Evolutionary conservation across 2,888 invertebrate genomes (phyloP).

Genomic region (Cryptocephalus moraei): DNA sequence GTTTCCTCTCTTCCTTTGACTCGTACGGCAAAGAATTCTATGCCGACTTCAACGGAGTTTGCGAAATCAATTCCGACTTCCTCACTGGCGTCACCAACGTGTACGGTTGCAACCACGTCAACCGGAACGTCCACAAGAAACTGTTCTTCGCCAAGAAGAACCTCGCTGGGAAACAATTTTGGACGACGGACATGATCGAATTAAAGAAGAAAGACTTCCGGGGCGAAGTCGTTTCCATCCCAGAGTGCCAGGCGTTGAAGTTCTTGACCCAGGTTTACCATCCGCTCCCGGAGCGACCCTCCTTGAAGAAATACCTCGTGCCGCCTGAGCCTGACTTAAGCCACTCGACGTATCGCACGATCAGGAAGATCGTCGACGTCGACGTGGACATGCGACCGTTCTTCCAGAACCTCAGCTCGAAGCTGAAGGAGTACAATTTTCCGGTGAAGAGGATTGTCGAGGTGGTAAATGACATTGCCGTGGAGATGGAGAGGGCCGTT

Average conservation of each 20-base stretch:
- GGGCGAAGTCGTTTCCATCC: too few species aligned
- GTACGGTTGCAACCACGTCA: constrained; percentile 17
- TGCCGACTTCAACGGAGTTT: constrained; percentile 18
- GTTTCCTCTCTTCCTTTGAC: constrained; percentile 18
- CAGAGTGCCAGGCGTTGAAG: too few species aligned
- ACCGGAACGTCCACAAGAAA: constrained; percentile 14
- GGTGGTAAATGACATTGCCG: too few species aligned
- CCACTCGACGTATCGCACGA: too few species aligned
- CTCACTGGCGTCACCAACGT: constrained; percentile 12
- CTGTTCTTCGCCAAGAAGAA: constrained; percentile 17
- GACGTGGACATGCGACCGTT: too few species aligned
- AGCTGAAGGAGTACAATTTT: not conserved
- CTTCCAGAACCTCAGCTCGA: too few species aligned
- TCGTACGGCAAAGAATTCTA: constrained; percentile 21
- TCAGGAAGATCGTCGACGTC: too few species aligned
- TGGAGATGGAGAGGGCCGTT: not conserved
- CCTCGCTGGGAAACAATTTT: constrained; percentile 14
- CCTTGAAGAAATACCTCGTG: too few species aligned
- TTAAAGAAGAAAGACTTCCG: not conserved
- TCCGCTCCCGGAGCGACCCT: too few species aligned
- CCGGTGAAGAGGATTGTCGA: not conserved
- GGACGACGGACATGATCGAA: constrained; percentile 12
- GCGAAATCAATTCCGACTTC: constrained; percentile 14
- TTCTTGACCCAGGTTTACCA: too few species aligned
- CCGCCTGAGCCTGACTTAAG: too few species aligned